Conservation (phyloP, 2,113 vertebrate genomes). For the Coptodon bakossiorum region DNA sequence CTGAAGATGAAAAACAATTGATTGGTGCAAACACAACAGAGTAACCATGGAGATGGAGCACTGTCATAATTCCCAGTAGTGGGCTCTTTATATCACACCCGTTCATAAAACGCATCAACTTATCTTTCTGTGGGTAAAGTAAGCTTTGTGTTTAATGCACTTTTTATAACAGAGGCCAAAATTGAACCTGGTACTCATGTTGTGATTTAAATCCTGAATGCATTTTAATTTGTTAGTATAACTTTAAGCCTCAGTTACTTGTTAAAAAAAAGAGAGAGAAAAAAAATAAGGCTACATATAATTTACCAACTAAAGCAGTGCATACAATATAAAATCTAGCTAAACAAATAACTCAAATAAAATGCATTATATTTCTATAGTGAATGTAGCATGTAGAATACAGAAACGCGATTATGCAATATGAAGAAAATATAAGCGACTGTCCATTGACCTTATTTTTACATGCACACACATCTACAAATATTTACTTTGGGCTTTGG, state of each 20-base stretch:
- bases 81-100: neutral
- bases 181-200: neutral
- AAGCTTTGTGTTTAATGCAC: neutral
- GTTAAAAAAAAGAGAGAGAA: neutral
- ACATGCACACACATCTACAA: neutral
- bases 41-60: constrained; percentile 29
- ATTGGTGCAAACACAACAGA: constrained; percentile 18
- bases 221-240: neutral
- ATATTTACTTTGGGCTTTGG: neutral
- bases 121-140: neutral
- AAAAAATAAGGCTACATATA: neutral
- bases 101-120: neutral
- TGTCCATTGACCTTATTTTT: neutral
- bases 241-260: neutral
- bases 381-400: neutral
- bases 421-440: neutral
- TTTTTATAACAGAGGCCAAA: neutral
- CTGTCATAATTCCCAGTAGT: neutral
- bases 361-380: neutral
- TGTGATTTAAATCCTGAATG: neutral
- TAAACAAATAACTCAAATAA: neutral
- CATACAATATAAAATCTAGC: neutral
- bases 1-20: constrained; percentile 9
- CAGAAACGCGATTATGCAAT: neutral
- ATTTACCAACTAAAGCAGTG: neutral